phyloP scores from a whole-genome alignment of 1,140 invertebrate genomes.

The Hormaphis cornu region DNA sequence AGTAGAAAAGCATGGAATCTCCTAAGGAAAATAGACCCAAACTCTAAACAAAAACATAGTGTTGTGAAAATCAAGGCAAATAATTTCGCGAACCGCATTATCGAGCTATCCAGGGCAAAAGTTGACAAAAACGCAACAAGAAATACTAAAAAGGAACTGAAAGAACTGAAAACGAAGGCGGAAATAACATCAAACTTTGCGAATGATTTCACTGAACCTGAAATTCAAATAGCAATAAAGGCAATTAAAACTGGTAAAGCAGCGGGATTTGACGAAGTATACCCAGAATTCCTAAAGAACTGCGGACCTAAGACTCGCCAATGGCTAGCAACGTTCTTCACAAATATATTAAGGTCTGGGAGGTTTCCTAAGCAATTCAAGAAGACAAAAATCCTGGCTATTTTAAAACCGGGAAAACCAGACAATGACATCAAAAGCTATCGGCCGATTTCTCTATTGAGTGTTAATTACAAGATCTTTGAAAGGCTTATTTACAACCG shows the following conservation, averaged over 20 bases:
- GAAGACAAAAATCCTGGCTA: constrained; percentile 11
- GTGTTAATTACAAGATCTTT: neutral
- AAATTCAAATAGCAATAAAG: constrained; percentile 12
- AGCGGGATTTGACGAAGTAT: constrained; percentile 21
- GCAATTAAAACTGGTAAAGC: constrained; percentile 23
- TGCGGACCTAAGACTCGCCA: constrained; percentile 1
- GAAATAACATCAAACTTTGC: neutral
- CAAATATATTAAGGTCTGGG: constrained; percentile 24
- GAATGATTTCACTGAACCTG: neutral
- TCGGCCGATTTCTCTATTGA: neutral
- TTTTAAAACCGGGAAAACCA: neutral
- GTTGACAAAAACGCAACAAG: neutral
- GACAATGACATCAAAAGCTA: neutral
- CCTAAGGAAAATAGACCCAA: constrained; percentile 11
- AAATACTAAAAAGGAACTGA: neutral
- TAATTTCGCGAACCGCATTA: constrained; percentile 9
- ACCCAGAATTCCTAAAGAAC: constrained; percentile 20
- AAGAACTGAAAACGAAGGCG: neutral
- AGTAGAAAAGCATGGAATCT: constrained; percentile 26
- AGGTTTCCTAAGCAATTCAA: constrained; percentile 14
- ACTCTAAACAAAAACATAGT: neutral
- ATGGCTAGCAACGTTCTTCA: constrained; percentile 20
- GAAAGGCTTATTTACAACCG: constrained; percentile 13
- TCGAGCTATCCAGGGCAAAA: constrained; percentile 2
- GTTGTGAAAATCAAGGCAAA: neutral